phyloP scores from a whole-genome alignment of 2,113 vertebrate genomes.

The Microcebus tavaratra region DNA sequence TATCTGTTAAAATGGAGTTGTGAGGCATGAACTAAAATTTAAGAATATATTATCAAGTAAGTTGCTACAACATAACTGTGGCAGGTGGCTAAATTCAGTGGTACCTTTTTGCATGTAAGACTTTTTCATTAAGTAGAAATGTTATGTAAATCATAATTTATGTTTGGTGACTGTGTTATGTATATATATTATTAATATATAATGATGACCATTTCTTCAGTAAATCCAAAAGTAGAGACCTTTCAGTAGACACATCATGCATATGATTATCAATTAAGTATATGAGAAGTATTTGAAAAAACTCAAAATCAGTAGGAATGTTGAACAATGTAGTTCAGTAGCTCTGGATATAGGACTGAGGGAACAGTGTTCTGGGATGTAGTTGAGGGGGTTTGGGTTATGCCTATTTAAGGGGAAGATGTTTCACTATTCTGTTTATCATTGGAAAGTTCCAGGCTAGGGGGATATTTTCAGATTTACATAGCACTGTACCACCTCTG shows the following conservation, averaged over 20 bases:
- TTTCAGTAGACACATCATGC: not conserved
- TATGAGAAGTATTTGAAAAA: not conserved
- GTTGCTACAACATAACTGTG: not conserved
- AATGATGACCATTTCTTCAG: not conserved
- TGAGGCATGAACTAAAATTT: not conserved
- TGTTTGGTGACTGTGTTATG: not conserved
- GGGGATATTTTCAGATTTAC: not conserved
- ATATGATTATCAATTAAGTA: not conserved
- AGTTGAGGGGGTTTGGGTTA: not conserved
- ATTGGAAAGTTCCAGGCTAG: not conserved
- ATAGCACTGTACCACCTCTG: not conserved
- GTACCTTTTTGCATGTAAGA: not conserved
- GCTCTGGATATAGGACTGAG: not conserved
- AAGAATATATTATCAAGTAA: not conserved
- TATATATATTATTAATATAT: not conserved
- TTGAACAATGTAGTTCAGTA: not conserved
- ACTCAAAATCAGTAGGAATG: not conserved
- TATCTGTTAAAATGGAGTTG: constrained; percentile 6
- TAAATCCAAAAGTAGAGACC: not conserved
- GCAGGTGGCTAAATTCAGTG: not conserved
- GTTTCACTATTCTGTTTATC: not conserved
- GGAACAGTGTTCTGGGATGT: not conserved
- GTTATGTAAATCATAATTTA: not conserved
- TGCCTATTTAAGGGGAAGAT: not conserved
- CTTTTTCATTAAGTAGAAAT: not conserved